Evolutionary conservation across 2,113 vertebrate genomes (phyloP), one percentile per base, ranked within the genome.

Genomic region (Xiphias gladius): DNA sequence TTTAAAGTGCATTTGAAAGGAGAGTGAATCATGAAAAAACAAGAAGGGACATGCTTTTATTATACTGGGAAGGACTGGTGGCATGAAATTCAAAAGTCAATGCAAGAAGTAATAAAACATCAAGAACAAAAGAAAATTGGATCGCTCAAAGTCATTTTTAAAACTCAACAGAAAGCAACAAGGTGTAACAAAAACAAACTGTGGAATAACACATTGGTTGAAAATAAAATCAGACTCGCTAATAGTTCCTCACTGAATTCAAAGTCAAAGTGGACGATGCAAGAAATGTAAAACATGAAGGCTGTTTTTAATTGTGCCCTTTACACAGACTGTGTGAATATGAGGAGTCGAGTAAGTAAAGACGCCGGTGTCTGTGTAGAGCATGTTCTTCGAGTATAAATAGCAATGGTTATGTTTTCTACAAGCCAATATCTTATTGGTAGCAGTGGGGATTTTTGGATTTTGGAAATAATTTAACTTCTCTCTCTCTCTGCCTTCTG

Each of bases 401-500:
- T 35, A 26, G 59, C 46, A 35, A 69, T 66, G 32, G 37, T 54
- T 30, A 3, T 37, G 13, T 55, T 87, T 37, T 66, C 13, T 35
- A 37, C 69, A 26, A 46, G 65, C 43, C 4, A 14, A 16, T 17
- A 9, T 26, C 35, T 59, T n/a, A 20, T 30, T 83, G 35, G 70
- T 70, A 73, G n/a, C 69, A 48, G 17, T 24, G 70, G 70, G 54
- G 24, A 67, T 58, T 65, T 82, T 68, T 43, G 14, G 50, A 62
- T 41, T 73, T 28, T 79, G 14, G 6, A 67, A 84, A 63, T 85
- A 52, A 85, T 66, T 63, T 3, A 4, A 5, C 24, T 65, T 54
- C 64, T 78, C 24, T 68, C 24, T 77, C 61, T 58, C n/a, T 52
- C 0, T 75, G 24, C 78, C 41, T 83, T 5, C 94, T 95, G 73